Evolutionary conservation across 2,797 vertebrate genomes (phyloP).

Genomic region (Fringilla coelebs): DNA sequence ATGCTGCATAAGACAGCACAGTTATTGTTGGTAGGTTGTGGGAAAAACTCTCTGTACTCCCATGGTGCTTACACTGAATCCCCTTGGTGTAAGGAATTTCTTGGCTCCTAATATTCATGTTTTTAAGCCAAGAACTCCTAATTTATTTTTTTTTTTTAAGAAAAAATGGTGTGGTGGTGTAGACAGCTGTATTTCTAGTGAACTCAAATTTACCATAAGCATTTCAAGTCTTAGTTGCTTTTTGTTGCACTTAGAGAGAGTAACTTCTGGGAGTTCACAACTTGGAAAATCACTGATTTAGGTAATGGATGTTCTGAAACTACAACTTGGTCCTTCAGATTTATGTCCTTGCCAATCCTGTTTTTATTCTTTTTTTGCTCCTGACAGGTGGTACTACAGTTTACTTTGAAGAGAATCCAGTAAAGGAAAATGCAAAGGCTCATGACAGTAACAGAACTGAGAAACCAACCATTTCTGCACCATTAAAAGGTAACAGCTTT

Average conservation of each 20-base stretch:
- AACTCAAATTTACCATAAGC: neutral
- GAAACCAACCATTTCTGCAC: neutral
- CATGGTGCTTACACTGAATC: neutral
- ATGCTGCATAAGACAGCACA: neutral
- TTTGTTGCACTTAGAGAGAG: neutral
- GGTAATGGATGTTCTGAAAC: neutral
- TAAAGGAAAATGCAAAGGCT: neutral
- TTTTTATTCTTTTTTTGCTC: neutral
- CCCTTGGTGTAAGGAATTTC: neutral
- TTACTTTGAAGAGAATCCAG: neutral
- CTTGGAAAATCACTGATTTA: neutral
- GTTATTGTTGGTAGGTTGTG: neutral
- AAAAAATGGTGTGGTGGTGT: neutral
- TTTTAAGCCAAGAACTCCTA: neutral
- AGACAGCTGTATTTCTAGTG: neutral
- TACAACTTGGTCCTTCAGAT: neutral
- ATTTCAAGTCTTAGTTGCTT: neutral
- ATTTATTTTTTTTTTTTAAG: neutral
- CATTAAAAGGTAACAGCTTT: slow-evolving; percentile 1
- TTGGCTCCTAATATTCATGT: neutral
- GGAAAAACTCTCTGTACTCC: neutral
- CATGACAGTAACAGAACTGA: neutral
- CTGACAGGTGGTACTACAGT: neutral
- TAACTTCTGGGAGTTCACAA: neutral
- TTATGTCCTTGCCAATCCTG: neutral